Conservation (phyloP, 92 coral and sea anemone species). For the Parazoanthus swiftii region DNA sequence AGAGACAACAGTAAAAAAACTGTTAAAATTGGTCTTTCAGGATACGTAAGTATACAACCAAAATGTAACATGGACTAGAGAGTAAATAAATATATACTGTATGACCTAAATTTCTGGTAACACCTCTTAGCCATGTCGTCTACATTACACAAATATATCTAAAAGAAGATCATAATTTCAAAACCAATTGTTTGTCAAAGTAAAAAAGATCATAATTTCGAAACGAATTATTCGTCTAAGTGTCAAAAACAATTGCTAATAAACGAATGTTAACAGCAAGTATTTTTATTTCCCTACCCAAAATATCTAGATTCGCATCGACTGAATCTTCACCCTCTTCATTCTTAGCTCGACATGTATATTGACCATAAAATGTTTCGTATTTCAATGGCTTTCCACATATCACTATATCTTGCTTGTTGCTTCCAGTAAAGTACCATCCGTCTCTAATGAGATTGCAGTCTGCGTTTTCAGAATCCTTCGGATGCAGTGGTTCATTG, state of each 20-base stretch:
- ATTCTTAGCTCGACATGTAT: conserved; percentile 1
- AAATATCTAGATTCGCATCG: background rate
- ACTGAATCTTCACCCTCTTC: conserved; percentile 3
- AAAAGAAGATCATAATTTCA: no score
- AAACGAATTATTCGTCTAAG: background rate
- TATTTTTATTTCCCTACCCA: conserved; percentile 1
- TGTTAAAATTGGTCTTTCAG: no score
- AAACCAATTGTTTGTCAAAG: no score
- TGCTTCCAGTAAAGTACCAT: background rate
- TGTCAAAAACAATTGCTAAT: no score
- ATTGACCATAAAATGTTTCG: background rate
- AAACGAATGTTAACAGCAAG: background rate
- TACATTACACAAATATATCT: no score
- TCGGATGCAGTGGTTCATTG: conserved; percentile 15
- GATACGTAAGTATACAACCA: no score
- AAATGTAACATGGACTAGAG: no score
- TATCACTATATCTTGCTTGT: conserved; percentile 13
- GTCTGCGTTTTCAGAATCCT: background rate
- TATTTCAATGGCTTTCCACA: conserved; percentile 1
- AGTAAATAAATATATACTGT: no score
- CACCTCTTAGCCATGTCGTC: no score
- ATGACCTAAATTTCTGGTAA: no score
- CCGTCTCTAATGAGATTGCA: conserved; percentile 11
- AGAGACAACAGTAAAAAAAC: no score
- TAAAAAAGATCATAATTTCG: no score